These are phyloP conservation scores for Elephas maximus DNA, from an alignment of 2,113 vertebrate species.

Conservation along the genomic window DNA sequence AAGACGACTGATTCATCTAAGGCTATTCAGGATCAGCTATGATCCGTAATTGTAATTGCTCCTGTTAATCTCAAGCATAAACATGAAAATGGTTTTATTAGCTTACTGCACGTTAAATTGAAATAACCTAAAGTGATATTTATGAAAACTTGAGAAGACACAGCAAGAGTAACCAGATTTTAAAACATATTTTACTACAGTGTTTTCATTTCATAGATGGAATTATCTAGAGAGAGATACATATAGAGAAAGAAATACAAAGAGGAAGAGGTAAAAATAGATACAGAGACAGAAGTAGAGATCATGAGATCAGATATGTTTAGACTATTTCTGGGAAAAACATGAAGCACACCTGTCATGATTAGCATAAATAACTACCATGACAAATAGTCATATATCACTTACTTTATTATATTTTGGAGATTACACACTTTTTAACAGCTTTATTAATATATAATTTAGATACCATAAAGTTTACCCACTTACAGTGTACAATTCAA, in stretches of 20 bases:
- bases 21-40: not conserved
- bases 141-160: constrained; percentile 37
- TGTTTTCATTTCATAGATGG: constrained; percentile 17
- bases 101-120: not conserved
- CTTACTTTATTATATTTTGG: not conserved
- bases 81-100: constrained; percentile 2
- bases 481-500: not conserved
- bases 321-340: not conserved
- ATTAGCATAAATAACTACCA: not conserved
- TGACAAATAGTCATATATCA: not conserved
- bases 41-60: constrained; percentile 42
- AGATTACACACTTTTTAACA: constrained; percentile 14
- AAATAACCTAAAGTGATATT: constrained; percentile 46
- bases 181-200: not conserved
- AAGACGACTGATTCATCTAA: constrained; percentile 28
- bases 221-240: not conserved
- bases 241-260: not conserved
- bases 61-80: constrained; percentile 41
- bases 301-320: constrained; percentile 30
- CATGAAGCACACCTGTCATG: not conserved
- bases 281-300: not conserved
- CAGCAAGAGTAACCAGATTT: not conserved
- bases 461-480: not conserved
- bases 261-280: not conserved
- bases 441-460: constrained; percentile 21